Evolutionary conservation across 2,113 vertebrate genomes (phyloP).

Genomic region (Apaloderma vittatum): DNA sequence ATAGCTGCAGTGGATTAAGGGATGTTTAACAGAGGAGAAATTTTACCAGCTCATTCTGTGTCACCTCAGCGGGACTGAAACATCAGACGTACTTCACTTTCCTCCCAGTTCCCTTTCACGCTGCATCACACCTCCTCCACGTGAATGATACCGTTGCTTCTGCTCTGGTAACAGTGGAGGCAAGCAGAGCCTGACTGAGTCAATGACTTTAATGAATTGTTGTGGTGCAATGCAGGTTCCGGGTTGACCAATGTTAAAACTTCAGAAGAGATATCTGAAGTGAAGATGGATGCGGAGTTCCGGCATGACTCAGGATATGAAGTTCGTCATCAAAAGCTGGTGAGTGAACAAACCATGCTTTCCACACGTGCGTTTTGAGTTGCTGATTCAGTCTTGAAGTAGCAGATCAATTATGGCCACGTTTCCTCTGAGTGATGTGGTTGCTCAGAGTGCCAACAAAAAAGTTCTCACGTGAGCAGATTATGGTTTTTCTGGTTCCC

Average conservation of each 20-base stretch:
- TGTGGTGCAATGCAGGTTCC: slow-evolving; percentile 80
- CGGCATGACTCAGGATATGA: slow-evolving; percentile 92
- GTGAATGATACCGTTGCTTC: neutral
- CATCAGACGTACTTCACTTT: neutral
- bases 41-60: neutral
- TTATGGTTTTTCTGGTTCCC: neutral
- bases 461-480: neutral
- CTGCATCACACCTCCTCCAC: neutral
- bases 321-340: slow-evolving; percentile 98
- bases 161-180: neutral
- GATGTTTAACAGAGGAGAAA: neutral
- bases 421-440: neutral
- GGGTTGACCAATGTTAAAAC: slow-evolving; percentile 91
- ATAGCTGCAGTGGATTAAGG: neutral
- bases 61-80: neutral
- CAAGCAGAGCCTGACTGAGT: neutral
- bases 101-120: neutral
- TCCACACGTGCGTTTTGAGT: accelerated
- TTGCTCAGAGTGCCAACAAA: neutral
- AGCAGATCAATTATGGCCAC: neutral
- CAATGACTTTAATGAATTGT: neutral
- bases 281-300: slow-evolving; percentile 94
- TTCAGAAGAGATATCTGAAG: slow-evolving; percentile 89
- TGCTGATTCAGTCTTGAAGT: neutral
- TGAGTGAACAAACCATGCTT: slow-evolving; percentile 50